These are phyloP conservation scores for Dinomys branickii DNA, from an alignment of 2,113 vertebrate species.

Conservation along the genomic window DNA sequence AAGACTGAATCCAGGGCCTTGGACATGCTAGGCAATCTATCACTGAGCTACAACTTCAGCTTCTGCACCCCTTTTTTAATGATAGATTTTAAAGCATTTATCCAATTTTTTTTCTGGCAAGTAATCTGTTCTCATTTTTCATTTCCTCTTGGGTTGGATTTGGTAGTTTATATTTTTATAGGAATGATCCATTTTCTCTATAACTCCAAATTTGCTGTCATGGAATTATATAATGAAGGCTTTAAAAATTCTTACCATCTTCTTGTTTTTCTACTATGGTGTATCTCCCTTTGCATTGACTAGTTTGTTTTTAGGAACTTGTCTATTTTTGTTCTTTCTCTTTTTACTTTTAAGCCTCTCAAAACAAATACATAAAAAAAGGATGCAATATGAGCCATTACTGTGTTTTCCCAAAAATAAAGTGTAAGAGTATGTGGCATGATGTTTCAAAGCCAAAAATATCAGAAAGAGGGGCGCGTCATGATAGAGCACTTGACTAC, in stretches of 20 bases:
- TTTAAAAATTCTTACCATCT: conserved; percentile 8
- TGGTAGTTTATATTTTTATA: neutral
- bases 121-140: conserved; percentile 21
- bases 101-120: neutral
- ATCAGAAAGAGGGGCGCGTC: too few relatives aligned
- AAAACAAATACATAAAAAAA: too few relatives aligned
- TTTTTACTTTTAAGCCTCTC: too few relatives aligned
- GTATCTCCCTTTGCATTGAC: too few relatives aligned
- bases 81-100: conserved; percentile 5
- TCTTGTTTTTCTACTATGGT: too few relatives aligned
- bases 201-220: neutral
- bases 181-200: neutral
- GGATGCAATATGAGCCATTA: too few relatives aligned
- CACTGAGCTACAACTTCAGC: neutral
- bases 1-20: neutral
- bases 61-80: neutral
- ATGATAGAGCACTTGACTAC: too few relatives aligned
- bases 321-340: too few relatives aligned
- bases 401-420: too few relatives aligned
- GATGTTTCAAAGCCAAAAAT: too few relatives aligned
- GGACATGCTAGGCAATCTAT: neutral
- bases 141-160: neutral
- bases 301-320: too few relatives aligned
- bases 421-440: too few relatives aligned
- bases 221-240: neutral